Conservation (phyloP, 2,797 vertebrate species). For the Rhinophrynus dorsalis region DNA sequence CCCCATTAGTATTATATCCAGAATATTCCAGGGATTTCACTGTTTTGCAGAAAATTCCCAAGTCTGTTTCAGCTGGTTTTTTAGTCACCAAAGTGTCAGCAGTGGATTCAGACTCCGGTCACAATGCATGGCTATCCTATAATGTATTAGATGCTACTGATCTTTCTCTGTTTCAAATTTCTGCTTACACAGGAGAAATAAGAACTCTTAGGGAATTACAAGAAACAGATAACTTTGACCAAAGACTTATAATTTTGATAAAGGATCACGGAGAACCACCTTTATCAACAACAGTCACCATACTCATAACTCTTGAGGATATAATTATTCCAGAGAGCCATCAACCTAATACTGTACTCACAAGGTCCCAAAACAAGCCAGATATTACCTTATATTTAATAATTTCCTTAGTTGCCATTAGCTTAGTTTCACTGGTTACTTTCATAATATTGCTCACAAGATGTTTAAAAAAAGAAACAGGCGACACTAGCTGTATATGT, state of each 20-base stretch:
- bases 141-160: conserved; percentile 76
- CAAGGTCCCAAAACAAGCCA: conserved; percentile 66
- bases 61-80: conserved; percentile 66
- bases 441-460: conserved; percentile 79
- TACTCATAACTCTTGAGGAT: conserved; percentile 4
- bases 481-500: neutral
- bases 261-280: conserved; percentile 83
- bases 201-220: conserved; percentile 75
- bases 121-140: conserved; percentile 63
- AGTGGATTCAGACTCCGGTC: conserved; percentile 62
- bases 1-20: conserved; percentile 64
- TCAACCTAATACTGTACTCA: conserved; percentile 71
- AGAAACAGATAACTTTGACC: conserved; percentile 74
- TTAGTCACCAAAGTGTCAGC: conserved; percentile 74
- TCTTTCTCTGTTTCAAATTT: conserved; percentile 81
- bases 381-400: conserved; percentile 90
- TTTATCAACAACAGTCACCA: conserved; percentile 76
- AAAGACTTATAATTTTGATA: conserved; percentile 81
- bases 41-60: conserved; percentile 74
- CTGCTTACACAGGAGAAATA: conserved; percentile 82
- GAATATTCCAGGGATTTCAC: conserved; percentile 55
- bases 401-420: conserved; percentile 82
- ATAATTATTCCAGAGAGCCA: conserved; percentile 34
- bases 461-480: conserved; percentile 68
- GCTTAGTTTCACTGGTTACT: conserved; percentile 82